Evolutionary conservation across 2,888 invertebrate genomes (phyloP).

Genomic region (Pristionchus fissidentatus): DNA sequence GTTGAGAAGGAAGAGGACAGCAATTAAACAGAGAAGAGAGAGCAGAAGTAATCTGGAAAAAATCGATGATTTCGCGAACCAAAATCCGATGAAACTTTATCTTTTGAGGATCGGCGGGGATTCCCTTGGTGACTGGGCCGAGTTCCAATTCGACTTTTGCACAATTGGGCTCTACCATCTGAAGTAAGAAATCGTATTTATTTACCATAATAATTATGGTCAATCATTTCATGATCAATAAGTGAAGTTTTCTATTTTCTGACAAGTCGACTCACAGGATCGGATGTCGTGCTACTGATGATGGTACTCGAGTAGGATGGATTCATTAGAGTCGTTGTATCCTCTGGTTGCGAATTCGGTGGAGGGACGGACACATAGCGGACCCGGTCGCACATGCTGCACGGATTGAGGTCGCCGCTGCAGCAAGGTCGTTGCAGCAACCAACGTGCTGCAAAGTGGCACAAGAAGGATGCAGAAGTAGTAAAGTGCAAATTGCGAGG

Average conservation of each 20-base stretch:
- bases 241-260: neutral
- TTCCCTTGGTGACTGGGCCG: neutral
- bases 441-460: too few relatives aligned
- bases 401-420: too few relatives aligned
- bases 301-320: constrained; percentile 4
- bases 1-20: neutral
- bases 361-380: constrained; percentile 9
- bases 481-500: too few relatives aligned
- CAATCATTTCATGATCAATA: neutral
- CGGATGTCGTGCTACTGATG: neutral
- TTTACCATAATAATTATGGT: too few relatives aligned
- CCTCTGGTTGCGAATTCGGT: neutral
- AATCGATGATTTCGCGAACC: neutral
- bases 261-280: neutral
- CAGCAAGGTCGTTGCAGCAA: too few relatives aligned
- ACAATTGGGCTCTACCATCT: neutral
- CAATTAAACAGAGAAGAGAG: neutral
- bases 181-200: too few relatives aligned
- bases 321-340: neutral
- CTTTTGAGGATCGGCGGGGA: neutral
- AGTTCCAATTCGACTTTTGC: neutral
- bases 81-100: neutral
- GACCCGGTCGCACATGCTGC: neutral
- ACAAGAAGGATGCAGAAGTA: too few relatives aligned
- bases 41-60: neutral